Percentiles rank a stretch among this genome's conserved stretches.
Evolutionary conservation across 2,888 invertebrate species (phyloP).

Genomic region (Tetranychus piercei): DNA sequence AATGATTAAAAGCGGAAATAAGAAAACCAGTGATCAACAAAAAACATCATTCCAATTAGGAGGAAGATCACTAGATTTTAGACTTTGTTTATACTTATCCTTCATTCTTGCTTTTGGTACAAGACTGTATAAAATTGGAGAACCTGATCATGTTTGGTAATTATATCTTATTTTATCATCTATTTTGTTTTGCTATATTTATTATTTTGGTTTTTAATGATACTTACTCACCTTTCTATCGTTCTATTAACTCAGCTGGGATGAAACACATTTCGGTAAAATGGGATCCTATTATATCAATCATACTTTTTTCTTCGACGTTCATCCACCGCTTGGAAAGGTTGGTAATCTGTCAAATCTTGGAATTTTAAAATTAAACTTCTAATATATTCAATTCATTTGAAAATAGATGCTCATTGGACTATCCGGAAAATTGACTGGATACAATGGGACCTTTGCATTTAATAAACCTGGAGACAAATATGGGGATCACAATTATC

Average conservation of each 20-base stretch:
- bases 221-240: background rate
- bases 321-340: conserved; percentile 90
- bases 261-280: conserved; percentile 96
- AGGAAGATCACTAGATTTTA: background rate
- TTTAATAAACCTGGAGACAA: conserved; percentile 92
- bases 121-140: conserved; percentile 67
- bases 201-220: conserved; percentile 9
- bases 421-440: conserved; percentile 68
- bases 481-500: conserved; percentile 64
- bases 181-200: conserved; percentile 5
- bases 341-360: conserved; percentile 37
- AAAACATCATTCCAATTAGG: background rate
- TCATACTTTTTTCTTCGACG: conserved; percentile 90
- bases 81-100: conserved; percentile 31
- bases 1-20: background rate
- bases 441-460: conserved; percentile 80
- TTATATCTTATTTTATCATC: conserved; percentile 28
- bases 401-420: conserved; percentile 69
- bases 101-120: conserved; percentile 50
- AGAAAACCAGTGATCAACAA: background rate
- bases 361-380: background rate
- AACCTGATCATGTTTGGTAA: conserved; percentile 87
- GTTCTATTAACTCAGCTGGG: conserved; percentile 43
- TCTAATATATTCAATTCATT: background rate
- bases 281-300: conserved; percentile 98